Evolutionary conservation across 2,888 invertebrate genomes (phyloP).

Genomic region (Drosophila buzzatii): DNA sequence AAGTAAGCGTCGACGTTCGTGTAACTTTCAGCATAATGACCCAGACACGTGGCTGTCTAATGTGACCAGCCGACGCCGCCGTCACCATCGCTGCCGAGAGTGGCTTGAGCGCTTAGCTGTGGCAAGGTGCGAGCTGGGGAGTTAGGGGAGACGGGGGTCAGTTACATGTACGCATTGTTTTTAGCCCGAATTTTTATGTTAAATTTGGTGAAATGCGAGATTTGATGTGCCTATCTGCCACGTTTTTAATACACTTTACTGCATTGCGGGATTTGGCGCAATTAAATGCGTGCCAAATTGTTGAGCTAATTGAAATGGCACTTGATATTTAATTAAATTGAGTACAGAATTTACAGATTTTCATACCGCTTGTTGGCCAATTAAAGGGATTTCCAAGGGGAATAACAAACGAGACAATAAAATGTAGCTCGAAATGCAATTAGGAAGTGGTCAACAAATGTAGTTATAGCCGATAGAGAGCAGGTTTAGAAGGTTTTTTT

Average conservation of each 20-base stretch:
- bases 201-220: slow-evolving; percentile 61
- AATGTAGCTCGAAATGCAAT: background rate
- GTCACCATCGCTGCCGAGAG: slow-evolving; percentile 17
- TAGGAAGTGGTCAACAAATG: background rate
- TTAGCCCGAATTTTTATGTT: slow-evolving; percentile 73
- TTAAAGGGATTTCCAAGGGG: background rate
- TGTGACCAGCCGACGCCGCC: slow-evolving; percentile 60
- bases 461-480: no score
- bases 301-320: slow-evolving; percentile 75
- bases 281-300: slow-evolving; percentile 73
- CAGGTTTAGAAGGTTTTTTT: background rate
- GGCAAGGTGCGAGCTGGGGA: slow-evolving; percentile 11
- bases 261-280: slow-evolving; percentile 67
- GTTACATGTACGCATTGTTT: slow-evolving; percentile 52
- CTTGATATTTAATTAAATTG: slow-evolving; percentile 69
- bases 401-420: background rate
- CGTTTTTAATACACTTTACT: slow-evolving; percentile 81
- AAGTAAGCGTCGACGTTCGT: slow-evolving; percentile 73
- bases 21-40: slow-evolving; percentile 82
- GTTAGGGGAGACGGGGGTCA: background rate
- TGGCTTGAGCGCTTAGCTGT: background rate
- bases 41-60: slow-evolving; percentile 83
- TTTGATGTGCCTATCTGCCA: slow-evolving; percentile 49
- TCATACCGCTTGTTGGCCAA: slow-evolving; percentile 1
- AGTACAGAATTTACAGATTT: slow-evolving; percentile 55